phyloP scores from a whole-genome alignment of 2,113 vertebrate genomes.

The Callionymus lyra region DNA sequence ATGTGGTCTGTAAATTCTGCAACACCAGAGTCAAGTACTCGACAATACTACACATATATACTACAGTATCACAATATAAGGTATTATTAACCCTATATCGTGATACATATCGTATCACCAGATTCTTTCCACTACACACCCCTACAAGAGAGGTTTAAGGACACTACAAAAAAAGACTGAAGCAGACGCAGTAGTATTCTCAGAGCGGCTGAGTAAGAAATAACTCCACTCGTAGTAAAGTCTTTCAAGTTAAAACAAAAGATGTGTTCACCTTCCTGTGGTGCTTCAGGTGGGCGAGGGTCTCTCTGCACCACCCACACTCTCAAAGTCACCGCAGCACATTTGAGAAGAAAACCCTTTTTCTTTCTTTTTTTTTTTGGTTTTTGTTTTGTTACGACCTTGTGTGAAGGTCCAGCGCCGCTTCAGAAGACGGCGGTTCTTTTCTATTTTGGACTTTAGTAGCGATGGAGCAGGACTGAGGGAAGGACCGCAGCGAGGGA shows the following conservation, averaged over 20 bases:
- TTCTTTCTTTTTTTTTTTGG: constrained; percentile 17
- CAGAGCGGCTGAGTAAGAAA: constrained; percentile 37
- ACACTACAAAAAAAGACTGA: constrained; percentile 16
- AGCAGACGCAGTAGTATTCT: constrained; percentile 34
- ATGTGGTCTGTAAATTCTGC: too few relatives aligned
- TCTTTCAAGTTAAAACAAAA: constrained; percentile 48
- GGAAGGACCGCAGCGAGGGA: constrained; percentile 10
- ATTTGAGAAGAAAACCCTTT: constrained; percentile 23
- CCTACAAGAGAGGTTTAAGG: too few relatives aligned
- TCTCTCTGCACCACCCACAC: too few relatives aligned
- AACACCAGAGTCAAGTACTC: too few relatives aligned
- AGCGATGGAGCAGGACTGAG: constrained; percentile 8
- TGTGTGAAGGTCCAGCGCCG: constrained; percentile 18
- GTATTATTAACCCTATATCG: too few relatives aligned
- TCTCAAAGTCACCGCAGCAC: too few relatives aligned
- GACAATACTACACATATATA: too few relatives aligned
- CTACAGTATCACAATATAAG: too few relatives aligned
- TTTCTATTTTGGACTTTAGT: constrained; percentile 17
- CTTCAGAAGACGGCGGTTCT: constrained; percentile 17
- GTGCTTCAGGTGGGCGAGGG: constrained; percentile 24
- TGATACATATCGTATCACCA: too few relatives aligned
- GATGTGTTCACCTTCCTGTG: constrained; percentile 17
- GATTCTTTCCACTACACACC: too few relatives aligned
- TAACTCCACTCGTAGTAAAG: constrained; percentile 16
- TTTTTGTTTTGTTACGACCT: too few relatives aligned